Evolutionary conservation across 2,888 invertebrate genomes (phyloP).

Genomic region (Sisyra terminalis): DNA sequence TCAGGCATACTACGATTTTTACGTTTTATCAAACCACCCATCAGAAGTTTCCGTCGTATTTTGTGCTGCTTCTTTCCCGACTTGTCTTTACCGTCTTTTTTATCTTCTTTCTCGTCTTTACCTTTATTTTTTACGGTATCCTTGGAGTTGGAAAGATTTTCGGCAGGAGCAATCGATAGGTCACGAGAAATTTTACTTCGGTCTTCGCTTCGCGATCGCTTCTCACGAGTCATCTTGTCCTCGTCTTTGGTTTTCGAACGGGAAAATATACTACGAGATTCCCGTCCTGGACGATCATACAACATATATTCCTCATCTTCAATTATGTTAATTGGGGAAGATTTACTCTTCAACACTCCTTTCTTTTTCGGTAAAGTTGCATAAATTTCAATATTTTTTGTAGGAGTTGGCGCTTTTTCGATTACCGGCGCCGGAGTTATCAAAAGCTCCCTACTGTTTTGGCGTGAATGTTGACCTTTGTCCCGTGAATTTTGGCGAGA

Average conservation of each 20-base stretch:
- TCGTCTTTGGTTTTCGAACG: constrained; percentile 50
- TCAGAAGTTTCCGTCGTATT: constrained; percentile 67
- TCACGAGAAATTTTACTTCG: constrained; percentile 62
- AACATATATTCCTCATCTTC: constrained; percentile 54
- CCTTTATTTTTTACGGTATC: constrained; percentile 33
- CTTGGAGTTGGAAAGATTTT: constrained; percentile 26
- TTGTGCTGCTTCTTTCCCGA: constrained; percentile 80
- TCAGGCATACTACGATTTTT: constrained; percentile 89
- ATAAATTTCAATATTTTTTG: constrained; percentile 72
- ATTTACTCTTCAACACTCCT: constrained; percentile 43
- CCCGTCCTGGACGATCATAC: constrained; percentile 49
- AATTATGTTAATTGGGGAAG: constrained; percentile 42
- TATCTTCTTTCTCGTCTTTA: constrained; percentile 41
- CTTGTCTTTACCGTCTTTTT: constrained; percentile 49
- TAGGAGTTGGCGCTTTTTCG: constrained; percentile 21
- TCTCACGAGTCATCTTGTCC: constrained; percentile 53
- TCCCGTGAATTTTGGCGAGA: constrained; percentile 57
- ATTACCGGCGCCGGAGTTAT: constrained; percentile 21
- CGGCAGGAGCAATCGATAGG: constrained; percentile 47
- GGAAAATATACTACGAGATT: constrained; percentile 48
- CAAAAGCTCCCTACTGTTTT: constrained; percentile 41
- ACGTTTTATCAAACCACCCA: constrained; percentile 76
- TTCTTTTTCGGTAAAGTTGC: constrained; percentile 83
- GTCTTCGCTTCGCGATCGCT: constrained; percentile 71
- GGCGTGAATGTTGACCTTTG: constrained; percentile 44